phyloP scores from a whole-genome alignment of 2,113 vertebrate species.

The Hydrochoerus hydrochaeris region DNA sequence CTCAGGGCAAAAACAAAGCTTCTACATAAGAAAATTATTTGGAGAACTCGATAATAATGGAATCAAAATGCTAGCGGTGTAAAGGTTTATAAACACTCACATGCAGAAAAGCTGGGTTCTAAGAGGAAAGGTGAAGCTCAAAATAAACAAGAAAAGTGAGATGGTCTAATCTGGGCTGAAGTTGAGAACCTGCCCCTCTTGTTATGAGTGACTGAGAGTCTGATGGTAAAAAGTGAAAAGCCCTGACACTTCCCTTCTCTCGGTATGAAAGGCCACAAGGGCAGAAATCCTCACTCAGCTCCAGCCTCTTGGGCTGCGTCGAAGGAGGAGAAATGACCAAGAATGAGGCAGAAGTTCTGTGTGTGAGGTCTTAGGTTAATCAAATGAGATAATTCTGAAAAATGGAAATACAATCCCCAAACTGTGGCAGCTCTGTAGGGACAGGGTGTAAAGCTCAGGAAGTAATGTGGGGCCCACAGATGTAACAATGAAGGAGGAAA shows the following conservation, averaged over 20 bases:
- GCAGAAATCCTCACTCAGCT: background rate
- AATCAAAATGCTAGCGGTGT: background rate
- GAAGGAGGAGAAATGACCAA: background rate
- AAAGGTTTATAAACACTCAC: background rate
- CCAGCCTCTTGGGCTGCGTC: fast-evolving
- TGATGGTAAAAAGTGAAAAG: background rate
- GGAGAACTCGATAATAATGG: background rate
- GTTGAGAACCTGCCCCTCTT: background rate
- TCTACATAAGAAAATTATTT: background rate
- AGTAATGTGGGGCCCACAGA: background rate
- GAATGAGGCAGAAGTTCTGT: background rate
- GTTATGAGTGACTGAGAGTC: background rate
- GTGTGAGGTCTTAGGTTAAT: background rate
- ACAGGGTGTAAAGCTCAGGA: fast-evolving
- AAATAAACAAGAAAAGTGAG: background rate
- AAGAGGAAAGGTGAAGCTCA: background rate
- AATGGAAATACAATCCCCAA: background rate
- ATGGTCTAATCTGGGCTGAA: background rate
- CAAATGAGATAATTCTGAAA: background rate
- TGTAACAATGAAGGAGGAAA: background rate
- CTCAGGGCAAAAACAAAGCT: fast-evolving
- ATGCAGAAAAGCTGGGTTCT: background rate
- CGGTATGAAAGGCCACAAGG: background rate
- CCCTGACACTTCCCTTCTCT: background rate
- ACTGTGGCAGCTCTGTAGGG: background rate